These are phyloP conservation scores for Macroramphosus scolopax DNA, from an alignment of 2,797 vertebrate genomes.

Conservation along the genomic window DNA sequence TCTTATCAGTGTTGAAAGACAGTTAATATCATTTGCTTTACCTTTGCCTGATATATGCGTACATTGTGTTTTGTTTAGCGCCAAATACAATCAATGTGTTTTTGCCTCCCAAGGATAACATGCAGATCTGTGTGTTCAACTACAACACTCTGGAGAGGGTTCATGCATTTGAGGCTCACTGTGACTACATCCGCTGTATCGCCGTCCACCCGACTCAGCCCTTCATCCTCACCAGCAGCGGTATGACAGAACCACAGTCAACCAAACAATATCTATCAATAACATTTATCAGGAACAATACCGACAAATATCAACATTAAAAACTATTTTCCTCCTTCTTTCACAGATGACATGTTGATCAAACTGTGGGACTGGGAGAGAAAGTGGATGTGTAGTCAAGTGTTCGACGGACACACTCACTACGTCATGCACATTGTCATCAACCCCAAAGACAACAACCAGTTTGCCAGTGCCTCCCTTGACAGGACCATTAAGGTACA, in stretches of 20 bases:
- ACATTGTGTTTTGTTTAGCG: background rate
- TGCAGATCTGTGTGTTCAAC: constrained; percentile 98
- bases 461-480: constrained; percentile 96
- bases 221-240: constrained; percentile 98
- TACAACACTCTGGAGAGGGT: constrained; percentile 97
- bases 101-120: constrained; percentile 92
- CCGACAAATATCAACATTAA: too few relatives aligned
- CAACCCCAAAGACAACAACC: constrained; percentile 98
- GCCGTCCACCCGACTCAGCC: constrained; percentile 98
- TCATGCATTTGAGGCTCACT: constrained; percentile 98
- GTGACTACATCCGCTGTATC: constrained; percentile 97
- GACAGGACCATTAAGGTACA: constrained; percentile 98
- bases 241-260: constrained; percentile 73
- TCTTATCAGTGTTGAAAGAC: too few relatives aligned
- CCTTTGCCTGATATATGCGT: background rate
- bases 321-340: too few relatives aligned
- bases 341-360: constrained; percentile 96
- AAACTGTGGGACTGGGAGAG: constrained; percentile 99
- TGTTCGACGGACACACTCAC: constrained; percentile 98
- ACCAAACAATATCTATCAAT: too few relatives aligned
- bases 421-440: constrained; percentile 99
- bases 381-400: constrained; percentile 97
- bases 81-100: too few relatives aligned
- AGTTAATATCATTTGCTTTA: too few relatives aligned
- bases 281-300: too few relatives aligned